Conservation (phyloP, 2,888 invertebrate genomes). For the Bruchidius siliquastri region DNA sequence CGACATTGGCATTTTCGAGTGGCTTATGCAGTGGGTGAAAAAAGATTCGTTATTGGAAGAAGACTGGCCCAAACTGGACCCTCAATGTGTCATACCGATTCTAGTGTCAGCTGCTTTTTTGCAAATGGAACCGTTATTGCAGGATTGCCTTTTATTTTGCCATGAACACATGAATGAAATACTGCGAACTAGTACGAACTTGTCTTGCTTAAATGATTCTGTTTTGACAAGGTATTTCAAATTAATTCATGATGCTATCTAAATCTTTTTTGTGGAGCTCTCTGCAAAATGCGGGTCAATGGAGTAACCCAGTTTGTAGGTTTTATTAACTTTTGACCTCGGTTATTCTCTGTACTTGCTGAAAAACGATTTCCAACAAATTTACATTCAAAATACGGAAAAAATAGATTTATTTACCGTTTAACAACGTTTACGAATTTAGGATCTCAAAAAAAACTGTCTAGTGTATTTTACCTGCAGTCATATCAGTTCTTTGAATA, state of each 20-base stretch:
- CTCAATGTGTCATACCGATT: conserved; percentile 85
- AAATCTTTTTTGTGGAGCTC: too few species aligned
- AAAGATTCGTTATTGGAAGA: conserved; percentile 61
- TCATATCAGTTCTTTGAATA: too few species aligned
- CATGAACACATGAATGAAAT: conserved; percentile 84
- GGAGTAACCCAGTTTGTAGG: too few species aligned
- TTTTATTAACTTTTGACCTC: too few species aligned
- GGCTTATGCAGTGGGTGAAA: conserved; percentile 96
- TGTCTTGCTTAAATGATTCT: conserved; percentile 82
- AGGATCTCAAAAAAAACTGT: too few species aligned
- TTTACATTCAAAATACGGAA: too few species aligned
- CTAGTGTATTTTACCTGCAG: too few species aligned
- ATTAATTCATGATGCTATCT: neutral
- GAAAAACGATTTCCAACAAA: too few species aligned
- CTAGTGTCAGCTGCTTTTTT: conserved; percentile 92
- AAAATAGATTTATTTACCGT: too few species aligned
- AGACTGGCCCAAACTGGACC: conserved; percentile 68
- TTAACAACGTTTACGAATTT: too few species aligned
- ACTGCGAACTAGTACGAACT: conserved; percentile 77
- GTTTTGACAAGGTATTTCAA: conserved; percentile 54
- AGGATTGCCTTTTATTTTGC: conserved; percentile 82
- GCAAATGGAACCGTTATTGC: conserved; percentile 86
- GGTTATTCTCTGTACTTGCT: too few species aligned
- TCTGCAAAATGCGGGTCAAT: too few species aligned
- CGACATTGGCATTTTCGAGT: conserved; percentile 92